Conservation (phyloP, 2,888 invertebrate genomes). For the Dolichopus griseipennis region DNA sequence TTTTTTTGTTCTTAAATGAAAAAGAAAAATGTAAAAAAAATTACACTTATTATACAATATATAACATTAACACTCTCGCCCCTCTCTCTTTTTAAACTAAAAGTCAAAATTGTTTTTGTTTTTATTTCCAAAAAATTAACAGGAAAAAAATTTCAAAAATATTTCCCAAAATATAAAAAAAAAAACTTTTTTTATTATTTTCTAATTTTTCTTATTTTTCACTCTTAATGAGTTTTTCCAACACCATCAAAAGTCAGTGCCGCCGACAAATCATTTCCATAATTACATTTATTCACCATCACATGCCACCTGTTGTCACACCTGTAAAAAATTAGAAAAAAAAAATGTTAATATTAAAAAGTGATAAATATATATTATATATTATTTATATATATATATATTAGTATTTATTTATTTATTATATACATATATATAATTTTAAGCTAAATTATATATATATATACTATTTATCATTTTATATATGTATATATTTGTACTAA, state of each 20-base stretch:
- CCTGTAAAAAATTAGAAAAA: background rate
- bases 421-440: background rate
- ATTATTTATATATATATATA: too few relatives aligned
- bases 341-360: background rate
- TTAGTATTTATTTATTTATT: background rate
- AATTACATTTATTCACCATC: constrained; percentile 1
- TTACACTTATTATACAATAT: too few relatives aligned
- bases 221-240: background rate
- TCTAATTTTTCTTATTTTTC: background rate
- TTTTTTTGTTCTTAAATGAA: too few relatives aligned
- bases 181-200: too few relatives aligned
- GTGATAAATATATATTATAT: background rate
- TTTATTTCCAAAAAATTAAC: too few relatives aligned
- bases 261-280: constrained; percentile 1
- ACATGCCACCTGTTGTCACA: constrained; percentile 1
- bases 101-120: too few relatives aligned
- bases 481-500: background rate
- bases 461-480: background rate
- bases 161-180: too few relatives aligned
- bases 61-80: too few relatives aligned
- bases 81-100: too few relatives aligned
- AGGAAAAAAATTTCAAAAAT: too few relatives aligned
- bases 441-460: background rate
- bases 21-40: too few relatives aligned
- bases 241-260: background rate